These are phyloP conservation scores for Hepsetus odoe DNA, from an alignment of 2,113 vertebrate genomes.

Conservation along the genomic window DNA sequence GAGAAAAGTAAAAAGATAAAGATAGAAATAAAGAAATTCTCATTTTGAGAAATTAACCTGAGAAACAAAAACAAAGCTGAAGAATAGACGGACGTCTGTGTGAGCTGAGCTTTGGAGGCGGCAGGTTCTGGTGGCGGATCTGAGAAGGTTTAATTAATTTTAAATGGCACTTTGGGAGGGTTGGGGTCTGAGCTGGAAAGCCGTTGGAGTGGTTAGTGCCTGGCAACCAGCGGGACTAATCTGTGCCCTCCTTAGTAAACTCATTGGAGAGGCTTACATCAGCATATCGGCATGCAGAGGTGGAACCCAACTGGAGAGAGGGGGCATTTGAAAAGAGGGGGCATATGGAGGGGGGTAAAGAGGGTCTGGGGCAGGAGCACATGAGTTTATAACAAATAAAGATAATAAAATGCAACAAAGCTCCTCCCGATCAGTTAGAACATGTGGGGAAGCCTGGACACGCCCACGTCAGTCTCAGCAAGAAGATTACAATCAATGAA, in stretches of 20 bases:
- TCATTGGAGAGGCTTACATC: conserved; percentile 94
- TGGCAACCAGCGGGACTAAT: conserved; percentile 86
- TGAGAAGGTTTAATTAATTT: conserved; percentile 96
- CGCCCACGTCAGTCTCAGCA: too few species aligned
- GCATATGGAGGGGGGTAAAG: not conserved
- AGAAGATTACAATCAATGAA: rapidly evolving
- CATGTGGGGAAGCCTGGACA: not conserved
- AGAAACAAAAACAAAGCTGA: too few species aligned
- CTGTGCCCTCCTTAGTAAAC: conserved; percentile 80
- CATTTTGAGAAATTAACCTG: too few species aligned
- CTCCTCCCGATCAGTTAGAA: too few species aligned
- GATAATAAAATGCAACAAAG: not conserved
- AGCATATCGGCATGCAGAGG: conserved; percentile 83
- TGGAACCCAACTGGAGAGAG: conserved; percentile 71
- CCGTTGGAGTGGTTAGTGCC: conserved; percentile 86
- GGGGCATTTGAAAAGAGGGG: conserved; percentile 52
- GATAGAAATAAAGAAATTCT: too few species aligned
- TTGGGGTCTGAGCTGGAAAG: conserved; percentile 93
- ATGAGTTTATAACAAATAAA: conserved; percentile 51
- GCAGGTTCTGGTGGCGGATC: conserved; percentile 79
- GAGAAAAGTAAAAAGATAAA: too few species aligned
- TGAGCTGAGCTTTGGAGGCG: conserved; percentile 52
- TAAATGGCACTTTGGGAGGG: conserved; percentile 93
- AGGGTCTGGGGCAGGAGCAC: conserved; percentile 48
- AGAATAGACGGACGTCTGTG: too few species aligned